Evolutionary conservation across 1,140 invertebrate genomes (phyloP), one percentile per base, ranked within the genome.

Genomic region (Hyposmocoma kahamanoa): DNA sequence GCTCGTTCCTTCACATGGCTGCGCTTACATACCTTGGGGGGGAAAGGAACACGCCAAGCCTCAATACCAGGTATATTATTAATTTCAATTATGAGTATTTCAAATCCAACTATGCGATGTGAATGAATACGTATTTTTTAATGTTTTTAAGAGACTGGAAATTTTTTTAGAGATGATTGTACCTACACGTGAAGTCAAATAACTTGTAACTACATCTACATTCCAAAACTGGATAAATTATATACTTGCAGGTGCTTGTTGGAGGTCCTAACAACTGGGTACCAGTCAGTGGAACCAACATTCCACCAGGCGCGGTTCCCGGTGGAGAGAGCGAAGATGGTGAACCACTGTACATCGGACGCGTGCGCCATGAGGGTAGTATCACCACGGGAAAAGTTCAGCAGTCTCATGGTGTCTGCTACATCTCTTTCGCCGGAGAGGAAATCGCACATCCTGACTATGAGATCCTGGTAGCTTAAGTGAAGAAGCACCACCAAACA

Each of bases 1-100:
- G 81, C 77, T 94, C 5, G 88, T 91, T 30, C 87, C 90, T 0
- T 90, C 90, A 1, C 93, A 95, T 62, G 89, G 90, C 8, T 90
- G 91, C 5, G 90, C 90, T 58, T 96, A 95, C 66, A 73, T 96
- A 0, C 78, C 94, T 11, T 96, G 92, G 92, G 94, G 93, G 8
- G 94, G 94, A 22, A 78, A 75, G 11, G 94, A 96, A 71, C 92
- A 95, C 60, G 89, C 89, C 26, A 92, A 93, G 59, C 56, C 73
- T 13, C 88, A 93, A 42, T 96, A 95, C 67, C 91, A 96, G 86
- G 92, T 94, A 59, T 17, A 17, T 3, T 1, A 30, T n/a, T n/a
- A n/a, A n/a, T n/a, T n/a, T n/a, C n/a, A n/a, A n/a, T n/a, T n/a
- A n/a, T n/a, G n/a, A n/a, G n/a, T n/a, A n/a, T n/a, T n/a, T n/a